These are phyloP conservation scores for Tragelaphus buxtoni DNA, from an alignment of 2,113 vertebrate species.

Conservation along the genomic window DNA sequence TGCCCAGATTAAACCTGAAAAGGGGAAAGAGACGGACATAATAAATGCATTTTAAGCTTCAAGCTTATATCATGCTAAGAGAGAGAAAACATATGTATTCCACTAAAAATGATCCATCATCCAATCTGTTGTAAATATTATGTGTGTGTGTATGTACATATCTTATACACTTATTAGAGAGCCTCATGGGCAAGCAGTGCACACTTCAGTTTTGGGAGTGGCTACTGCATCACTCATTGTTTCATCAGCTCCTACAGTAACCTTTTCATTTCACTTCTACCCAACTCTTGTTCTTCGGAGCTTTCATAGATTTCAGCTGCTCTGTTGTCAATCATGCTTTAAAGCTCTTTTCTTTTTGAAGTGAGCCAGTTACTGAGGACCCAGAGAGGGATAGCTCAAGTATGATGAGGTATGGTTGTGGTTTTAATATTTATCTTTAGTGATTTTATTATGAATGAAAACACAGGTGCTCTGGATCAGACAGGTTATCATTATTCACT, in stretches of 20 bases:
- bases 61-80: background rate
- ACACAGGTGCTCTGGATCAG: background rate
- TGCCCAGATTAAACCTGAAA: background rate
- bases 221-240: fast-evolving
- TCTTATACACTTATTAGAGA: background rate
- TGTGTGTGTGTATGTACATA: background rate
- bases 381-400: background rate
- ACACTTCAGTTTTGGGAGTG: fast-evolving
- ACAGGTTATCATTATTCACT: background rate
- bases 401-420: background rate
- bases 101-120: background rate
- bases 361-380: background rate
- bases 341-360: background rate
- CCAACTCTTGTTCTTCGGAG: background rate
- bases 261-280: background rate
- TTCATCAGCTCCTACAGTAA: fast-evolving
- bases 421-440: background rate
- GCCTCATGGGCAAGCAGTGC: background rate
- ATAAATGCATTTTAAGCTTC: background rate
- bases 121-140: background rate
- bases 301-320: background rate
- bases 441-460: background rate
- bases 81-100: background rate
- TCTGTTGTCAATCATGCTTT: background rate
- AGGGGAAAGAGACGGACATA: background rate